These are phyloP conservation scores for Willisornis vidua DNA, from an alignment of 2,113 vertebrate species.

Conservation along the genomic window DNA sequence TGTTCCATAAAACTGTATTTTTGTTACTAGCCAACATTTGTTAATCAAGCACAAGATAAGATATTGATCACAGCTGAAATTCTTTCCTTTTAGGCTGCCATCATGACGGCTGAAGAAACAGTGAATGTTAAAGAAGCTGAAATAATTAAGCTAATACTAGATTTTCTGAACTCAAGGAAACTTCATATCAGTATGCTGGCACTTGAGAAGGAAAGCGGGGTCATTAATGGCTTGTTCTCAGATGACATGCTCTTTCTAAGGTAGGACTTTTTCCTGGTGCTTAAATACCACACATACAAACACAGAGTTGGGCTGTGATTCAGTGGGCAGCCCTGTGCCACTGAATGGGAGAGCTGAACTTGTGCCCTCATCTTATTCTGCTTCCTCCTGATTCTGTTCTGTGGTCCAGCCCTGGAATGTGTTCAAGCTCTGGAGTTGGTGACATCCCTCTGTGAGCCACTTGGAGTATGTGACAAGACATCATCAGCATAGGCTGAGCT, in stretches of 20 bases:
- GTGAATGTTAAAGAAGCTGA: slow-evolving; percentile 96
- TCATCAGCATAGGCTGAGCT: neutral
- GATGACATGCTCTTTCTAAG: slow-evolving; percentile 99
- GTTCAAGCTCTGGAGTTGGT: neutral
- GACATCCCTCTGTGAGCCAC: neutral
- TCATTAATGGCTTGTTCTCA: slow-evolving; percentile 97
- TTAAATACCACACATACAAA: neutral
- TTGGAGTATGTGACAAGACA: neutral
- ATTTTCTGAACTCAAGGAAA: slow-evolving; percentile 95
- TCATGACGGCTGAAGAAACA: slow-evolving; percentile 96
- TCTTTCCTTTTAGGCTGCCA: slow-evolving; percentile 71
- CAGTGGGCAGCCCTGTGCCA: neutral
- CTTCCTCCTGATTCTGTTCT: neutral
- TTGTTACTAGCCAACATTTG: neutral
- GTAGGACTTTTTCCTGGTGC: slow-evolving; percentile 65
- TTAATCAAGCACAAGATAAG: neutral
- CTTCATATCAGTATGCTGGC: slow-evolving; percentile 98
- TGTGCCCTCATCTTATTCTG: neutral
- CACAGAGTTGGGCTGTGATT: neutral
- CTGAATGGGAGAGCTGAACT: neutral
- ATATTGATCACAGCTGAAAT: neutral
- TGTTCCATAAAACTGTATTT: neutral
- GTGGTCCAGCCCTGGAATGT: neutral
- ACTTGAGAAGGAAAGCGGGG: slow-evolving; percentile 94
- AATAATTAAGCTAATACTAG: slow-evolving; percentile 95